phyloP scores from a whole-genome alignment of 2,113 vertebrate species.

The Mesoclemmys tuberculata region DNA sequence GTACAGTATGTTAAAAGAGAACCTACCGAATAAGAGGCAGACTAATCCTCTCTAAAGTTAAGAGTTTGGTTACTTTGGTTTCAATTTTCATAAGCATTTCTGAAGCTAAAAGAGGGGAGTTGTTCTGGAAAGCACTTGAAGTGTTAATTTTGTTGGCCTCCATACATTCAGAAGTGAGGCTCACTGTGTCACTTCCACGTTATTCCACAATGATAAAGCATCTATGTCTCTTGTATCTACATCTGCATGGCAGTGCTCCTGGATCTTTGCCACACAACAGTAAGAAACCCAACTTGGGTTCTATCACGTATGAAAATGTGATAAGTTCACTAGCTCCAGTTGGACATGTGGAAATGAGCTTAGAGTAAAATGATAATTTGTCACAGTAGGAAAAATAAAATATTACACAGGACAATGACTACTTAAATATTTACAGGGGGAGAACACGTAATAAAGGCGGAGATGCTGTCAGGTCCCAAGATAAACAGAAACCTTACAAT shows the following conservation, averaged over 20 bases:
- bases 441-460: constrained; percentile 33
- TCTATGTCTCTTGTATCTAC: neutral
- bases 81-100: neutral
- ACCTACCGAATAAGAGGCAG: constrained; percentile 23
- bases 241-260: neutral
- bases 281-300: neutral
- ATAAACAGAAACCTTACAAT: constrained; percentile 46
- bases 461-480: constrained; percentile 35
- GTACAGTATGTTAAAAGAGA: constrained; percentile 19
- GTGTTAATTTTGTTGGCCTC: constrained; percentile 14
- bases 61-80: neutral
- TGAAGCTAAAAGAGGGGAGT: constrained; percentile 30
- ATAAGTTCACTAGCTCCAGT: neutral
- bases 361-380: constrained; percentile 24
- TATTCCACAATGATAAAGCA: neutral
- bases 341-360: neutral
- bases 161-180: neutral
- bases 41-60: constrained; percentile 28
- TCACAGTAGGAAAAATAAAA: constrained; percentile 16
- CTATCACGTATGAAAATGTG: neutral
- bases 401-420: constrained; percentile 11
- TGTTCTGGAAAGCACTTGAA: neutral
- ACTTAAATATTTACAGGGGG: constrained; percentile 51
- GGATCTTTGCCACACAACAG: neutral
- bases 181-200: neutral